Evolutionary conservation across 2,797 vertebrate species (phyloP), one percentile per base, ranked within the genome.

Genomic region (Neopelma chrysocephalum): DNA sequence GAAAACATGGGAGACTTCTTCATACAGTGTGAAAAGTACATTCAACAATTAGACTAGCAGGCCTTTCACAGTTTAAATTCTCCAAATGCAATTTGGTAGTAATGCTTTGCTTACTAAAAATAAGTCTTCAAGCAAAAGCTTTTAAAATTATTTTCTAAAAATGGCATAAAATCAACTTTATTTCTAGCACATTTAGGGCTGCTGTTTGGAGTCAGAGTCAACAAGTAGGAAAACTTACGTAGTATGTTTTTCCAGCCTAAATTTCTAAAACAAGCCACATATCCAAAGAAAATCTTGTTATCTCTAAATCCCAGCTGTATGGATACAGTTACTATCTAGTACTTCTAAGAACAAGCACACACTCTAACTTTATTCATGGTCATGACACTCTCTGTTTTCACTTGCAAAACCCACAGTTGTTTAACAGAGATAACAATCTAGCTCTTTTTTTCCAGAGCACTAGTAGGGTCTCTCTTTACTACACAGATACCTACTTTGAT

Each of bases 151-250:
- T 60, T 82, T 87, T 47, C 32, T 78, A 47, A 57, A 86, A 47
- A 14, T 29, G 8, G 15, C 14, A 12, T 17, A 42, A 76, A 66
- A 50, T 31, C 19, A 78, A 60, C 16, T 80, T 79, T 11, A 64
- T 16, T 73, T 81, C 38, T 50, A 89, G 50, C 11, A 57, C 0
- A 1, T 47, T 23, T 36, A 25, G 15, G 17, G 38, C 20, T 78
- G 56, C 27, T 70, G 25, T 57, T 66, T 69, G 40, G 15, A 29
- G 17, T 66, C 43, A 78, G 4, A 71, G 7, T 13, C 54, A 43
- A 53, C 31, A 69, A 82, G 11, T 0, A 68, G 6, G 2, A 71
- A 43, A 65, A 65, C 0, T n/a, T 47, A 9, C 18, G 13, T 0
- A 61, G 3, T 10, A 36, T 4, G 4, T 34, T 91, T 58, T 81